Percentiles rank a stretch among this genome's conserved stretches.
Conservation (phyloP, 2,888 invertebrate species). For the Drosophila imparisetae region DNA sequence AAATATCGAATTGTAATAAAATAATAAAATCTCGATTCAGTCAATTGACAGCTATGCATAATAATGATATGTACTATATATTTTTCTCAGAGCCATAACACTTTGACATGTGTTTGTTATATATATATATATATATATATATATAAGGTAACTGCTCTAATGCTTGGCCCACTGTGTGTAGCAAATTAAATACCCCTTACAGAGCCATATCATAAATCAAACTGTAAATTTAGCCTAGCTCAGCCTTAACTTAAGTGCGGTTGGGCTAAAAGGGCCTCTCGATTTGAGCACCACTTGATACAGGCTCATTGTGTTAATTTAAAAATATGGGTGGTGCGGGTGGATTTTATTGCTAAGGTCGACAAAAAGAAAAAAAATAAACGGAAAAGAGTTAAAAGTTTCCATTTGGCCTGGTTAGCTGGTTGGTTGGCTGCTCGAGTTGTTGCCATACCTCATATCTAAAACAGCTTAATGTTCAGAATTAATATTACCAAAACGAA, state of each 20-base stretch:
- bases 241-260: conserved; percentile 7
- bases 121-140: no score
- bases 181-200: background rate
- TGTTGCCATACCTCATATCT: conserved; percentile 1
- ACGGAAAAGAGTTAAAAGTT: background rate
- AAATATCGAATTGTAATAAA: background rate
- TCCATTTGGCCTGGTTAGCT: background rate
- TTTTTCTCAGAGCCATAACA: background rate
- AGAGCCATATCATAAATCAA: conserved; percentile 5
- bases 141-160: background rate
- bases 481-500: conserved; percentile 23
- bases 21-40: background rate
- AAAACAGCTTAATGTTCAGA: conserved; percentile 13
- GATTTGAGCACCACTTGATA: background rate
- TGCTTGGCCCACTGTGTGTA: background rate
- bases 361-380: background rate
- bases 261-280: conserved; percentile 2
- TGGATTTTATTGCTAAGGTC: conserved; percentile 1
- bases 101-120: background rate
- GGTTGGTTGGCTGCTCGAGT: background rate
- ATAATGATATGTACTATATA: no score
- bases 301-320: conserved; percentile 9
- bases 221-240: background rate
- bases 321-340: background rate
- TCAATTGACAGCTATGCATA: no score